Evolutionary conservation across 1,140 invertebrate species (phyloP), one percentile per base, ranked within the genome.

Genomic region (Agrypnia vestita): DNA sequence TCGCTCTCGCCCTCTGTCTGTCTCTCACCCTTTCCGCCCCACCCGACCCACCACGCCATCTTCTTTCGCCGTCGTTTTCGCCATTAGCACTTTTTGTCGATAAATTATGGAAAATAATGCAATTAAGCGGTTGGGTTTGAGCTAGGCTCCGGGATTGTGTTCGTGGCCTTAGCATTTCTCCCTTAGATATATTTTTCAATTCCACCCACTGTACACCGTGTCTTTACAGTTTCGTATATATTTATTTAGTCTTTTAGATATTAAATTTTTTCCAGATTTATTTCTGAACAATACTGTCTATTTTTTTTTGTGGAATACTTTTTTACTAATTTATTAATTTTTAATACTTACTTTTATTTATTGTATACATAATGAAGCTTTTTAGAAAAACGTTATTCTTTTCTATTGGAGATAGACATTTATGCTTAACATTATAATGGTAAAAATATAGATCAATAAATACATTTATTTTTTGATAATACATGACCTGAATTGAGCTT

Each of bases 101-200:
- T 82, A 82, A 82, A 82, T 82, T 82, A 82, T 82, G 81, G 81
- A 82, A 82, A 82, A 82, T 82, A 82, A 82, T 82, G 78, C 81
- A 82, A 82, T 82, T 80, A 82, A 82, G 80, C 78, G 77, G 72
- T 76, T 73, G 62, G 62, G 67, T 59, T 74, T 67, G 72, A 59
- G 74, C 55, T 51, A 35, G 62, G 51, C 76, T 43, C 46, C 12
- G 74, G 25, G 78, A 80, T 80, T 80, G 55, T 74, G 78, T 80
- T 75, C 56, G 17, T 46, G 46, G 19, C 51, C 17, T 61, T 51
- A 17, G 44, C 25, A 44, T 59, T 71, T 62, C 51, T 72, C 15
- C 49, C 15, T 35, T 61, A 35, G 35, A 56, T n/a, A 79, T 55
- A 79, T 79, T 79, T 79, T 79, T 73, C 67, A 79, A 59, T 79